Evolutionary conservation across 2,888 invertebrate genomes (phyloP).

Genomic region (Empis stercorea): DNA sequence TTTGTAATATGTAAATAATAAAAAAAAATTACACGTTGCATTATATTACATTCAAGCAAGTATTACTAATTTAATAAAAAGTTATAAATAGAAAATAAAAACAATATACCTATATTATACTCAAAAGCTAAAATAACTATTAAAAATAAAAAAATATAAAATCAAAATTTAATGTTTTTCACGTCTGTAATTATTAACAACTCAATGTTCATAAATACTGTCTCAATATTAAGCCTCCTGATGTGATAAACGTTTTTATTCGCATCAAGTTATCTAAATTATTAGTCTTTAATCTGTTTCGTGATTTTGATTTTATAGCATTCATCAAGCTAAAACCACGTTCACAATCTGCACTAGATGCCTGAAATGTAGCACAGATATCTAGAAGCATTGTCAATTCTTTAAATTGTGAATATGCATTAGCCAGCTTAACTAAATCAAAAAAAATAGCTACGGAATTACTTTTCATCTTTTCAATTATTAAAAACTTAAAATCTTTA

Average conservation of each 20-base stretch:
- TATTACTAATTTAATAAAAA: too few species aligned
- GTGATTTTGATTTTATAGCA: constrained; percentile 2
- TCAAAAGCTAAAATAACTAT: too few species aligned
- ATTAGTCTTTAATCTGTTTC: neutral
- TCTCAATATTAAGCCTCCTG: too few species aligned
- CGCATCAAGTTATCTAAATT: constrained; percentile 4
- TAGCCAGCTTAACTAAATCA: neutral
- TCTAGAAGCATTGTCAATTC: neutral
- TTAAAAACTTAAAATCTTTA: constrained; percentile 1
- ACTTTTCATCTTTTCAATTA: neutral
- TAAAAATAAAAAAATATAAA: too few species aligned
- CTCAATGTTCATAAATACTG: too few species aligned
- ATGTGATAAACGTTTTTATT: constrained; percentile 2
- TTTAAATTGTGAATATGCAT: neutral
- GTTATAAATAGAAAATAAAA: too few species aligned
- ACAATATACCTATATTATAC: too few species aligned
- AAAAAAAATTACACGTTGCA: too few species aligned
- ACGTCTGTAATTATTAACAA: too few species aligned
- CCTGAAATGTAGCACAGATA: constrained; percentile 3
- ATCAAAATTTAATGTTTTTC: too few species aligned
- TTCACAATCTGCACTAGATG: constrained; percentile 3
- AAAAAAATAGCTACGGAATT: constrained; percentile 2
- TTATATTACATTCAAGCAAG: too few species aligned
- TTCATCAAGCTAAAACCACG: constrained; percentile 3
- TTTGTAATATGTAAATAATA: too few species aligned